Evolutionary conservation across 2,888 invertebrate species (phyloP).

Genomic region (Andrena dorsata): DNA sequence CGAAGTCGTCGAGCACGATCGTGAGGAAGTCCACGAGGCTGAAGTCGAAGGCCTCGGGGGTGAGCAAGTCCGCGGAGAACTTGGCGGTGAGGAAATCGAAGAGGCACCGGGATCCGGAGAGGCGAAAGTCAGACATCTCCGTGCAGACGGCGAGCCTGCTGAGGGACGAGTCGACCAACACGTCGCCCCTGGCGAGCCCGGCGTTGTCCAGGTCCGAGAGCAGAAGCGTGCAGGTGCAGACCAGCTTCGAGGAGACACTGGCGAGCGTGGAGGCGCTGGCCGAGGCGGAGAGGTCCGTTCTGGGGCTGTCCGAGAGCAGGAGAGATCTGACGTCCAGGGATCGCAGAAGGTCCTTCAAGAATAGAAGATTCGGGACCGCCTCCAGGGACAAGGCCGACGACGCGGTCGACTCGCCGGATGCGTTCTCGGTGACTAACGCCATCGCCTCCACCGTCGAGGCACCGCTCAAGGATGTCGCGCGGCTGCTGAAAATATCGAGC

Average conservation of each 20-base stretch:
- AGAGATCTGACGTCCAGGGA: constrained; percentile 65
- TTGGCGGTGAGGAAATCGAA: constrained; percentile 74
- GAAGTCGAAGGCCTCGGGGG: constrained; percentile 77
- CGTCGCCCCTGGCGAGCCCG: constrained; percentile 77
- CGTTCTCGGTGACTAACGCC: constrained; percentile 42
- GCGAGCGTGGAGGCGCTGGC: constrained; percentile 45
- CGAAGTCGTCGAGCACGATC: constrained; percentile 67
- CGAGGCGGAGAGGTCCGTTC: constrained; percentile 53
- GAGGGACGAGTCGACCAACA: constrained; percentile 81
- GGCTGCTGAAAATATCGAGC: constrained; percentile 73
- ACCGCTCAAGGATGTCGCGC: constrained; percentile 38
- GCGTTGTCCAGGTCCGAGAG: constrained; percentile 67
- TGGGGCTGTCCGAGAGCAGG: constrained; percentile 73
- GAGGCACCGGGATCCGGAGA: constrained; percentile 77
- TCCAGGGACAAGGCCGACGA: constrained; percentile 51
- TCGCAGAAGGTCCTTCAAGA: constrained; percentile 67
- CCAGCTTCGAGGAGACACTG: constrained; percentile 77
- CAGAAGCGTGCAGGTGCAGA: constrained; percentile 80
- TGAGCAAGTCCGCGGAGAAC: constrained; percentile 81
- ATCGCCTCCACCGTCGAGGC: constrained; percentile 35
- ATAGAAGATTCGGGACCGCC: constrained; percentile 61
- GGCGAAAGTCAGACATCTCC: constrained; percentile 81
- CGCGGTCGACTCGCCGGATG: constrained; percentile 9
- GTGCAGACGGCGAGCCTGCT: constrained; percentile 72
- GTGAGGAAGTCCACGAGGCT: constrained; percentile 77